These are phyloP conservation scores for Argyresthia goedartella DNA, from an alignment of 2,888 invertebrate species.

Conservation along the genomic window DNA sequence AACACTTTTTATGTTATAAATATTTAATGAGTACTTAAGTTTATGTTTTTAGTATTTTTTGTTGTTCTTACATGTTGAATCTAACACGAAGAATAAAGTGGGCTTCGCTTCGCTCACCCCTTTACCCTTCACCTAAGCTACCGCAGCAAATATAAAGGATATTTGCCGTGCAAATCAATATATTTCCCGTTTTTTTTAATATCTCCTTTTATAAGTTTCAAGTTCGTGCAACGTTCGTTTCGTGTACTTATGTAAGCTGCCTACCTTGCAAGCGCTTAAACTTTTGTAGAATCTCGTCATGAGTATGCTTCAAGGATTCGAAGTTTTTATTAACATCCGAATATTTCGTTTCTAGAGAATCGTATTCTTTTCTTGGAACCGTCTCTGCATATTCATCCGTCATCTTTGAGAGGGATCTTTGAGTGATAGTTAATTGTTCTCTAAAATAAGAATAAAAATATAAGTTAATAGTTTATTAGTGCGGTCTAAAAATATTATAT, in stretches of 20 bases:
- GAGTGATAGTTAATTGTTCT: slow-evolving; percentile 47
- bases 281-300: slow-evolving; percentile 28
- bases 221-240: too few species aligned
- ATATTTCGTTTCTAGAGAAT: slow-evolving; percentile 35
- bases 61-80: too few species aligned
- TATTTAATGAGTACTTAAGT: too few species aligned
- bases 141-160: too few species aligned
- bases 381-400: slow-evolving; percentile 53
- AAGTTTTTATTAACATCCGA: slow-evolving; percentile 24
- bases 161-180: too few species aligned
- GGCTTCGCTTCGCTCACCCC: too few species aligned
- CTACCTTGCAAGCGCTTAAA: slow-evolving; percentile 33
- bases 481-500: neutral
- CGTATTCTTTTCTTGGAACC: slow-evolving; percentile 52
- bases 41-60: too few species aligned
- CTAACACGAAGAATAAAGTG: too few species aligned
- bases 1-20: too few species aligned
- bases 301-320: slow-evolving; percentile 23
- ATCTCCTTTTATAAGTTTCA: too few species aligned
- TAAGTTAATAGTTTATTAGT: neutral
- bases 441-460: slow-evolving; percentile 20
- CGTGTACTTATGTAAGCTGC: neutral
- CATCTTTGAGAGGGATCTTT: slow-evolving; percentile 42
- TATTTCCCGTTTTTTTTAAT: too few species aligned
- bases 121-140: too few species aligned